A percentile compares a stretch with the other conserved stretches of the same genome.
Conservation (phyloP, 2,113 vertebrate species). For the Zapus hudsonius region DNA sequence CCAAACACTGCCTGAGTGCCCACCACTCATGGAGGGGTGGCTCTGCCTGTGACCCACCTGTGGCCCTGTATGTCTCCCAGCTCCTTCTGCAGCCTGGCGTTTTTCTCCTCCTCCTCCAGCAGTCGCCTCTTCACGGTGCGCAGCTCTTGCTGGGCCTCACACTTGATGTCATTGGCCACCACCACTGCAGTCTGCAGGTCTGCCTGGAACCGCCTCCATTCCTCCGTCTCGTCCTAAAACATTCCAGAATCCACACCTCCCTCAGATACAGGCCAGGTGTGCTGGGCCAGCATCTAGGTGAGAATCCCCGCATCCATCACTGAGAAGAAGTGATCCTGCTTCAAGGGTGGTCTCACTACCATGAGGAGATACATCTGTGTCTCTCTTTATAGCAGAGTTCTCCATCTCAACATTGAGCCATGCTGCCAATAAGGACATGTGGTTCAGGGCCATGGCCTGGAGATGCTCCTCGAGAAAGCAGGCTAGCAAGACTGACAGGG, state of each 20-base stretch:
- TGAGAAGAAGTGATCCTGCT: background rate
- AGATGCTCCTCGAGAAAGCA: background rate
- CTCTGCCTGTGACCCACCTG: constrained; percentile 86
- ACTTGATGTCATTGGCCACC: constrained; percentile 98
- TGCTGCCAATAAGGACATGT: too few species aligned
- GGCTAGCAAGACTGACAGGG: background rate
- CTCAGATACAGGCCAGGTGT: background rate
- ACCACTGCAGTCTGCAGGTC: constrained; percentile 98
- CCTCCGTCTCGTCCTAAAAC: constrained; percentile 94
- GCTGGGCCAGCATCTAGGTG: background rate
- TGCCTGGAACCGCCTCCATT: constrained; percentile 97
- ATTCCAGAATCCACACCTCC: background rate
- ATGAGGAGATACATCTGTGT: background rate
- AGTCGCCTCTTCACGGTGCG: constrained; percentile 91
- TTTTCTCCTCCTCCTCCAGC: constrained; percentile 95
- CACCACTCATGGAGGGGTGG: background rate
- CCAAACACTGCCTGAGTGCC: constrained; percentile 67
- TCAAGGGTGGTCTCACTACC: background rate
- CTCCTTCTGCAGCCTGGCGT: constrained; percentile 89
- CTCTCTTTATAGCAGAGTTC: background rate
- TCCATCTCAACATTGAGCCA: background rate
- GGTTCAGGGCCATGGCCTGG: background rate
- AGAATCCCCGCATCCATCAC: background rate
- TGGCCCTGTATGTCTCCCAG: constrained; percentile 92
- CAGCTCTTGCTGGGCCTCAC: constrained; percentile 97